These are phyloP conservation scores for Pollenia amentaria DNA, from an alignment of 2,888 invertebrate species.

Conservation along the genomic window DNA sequence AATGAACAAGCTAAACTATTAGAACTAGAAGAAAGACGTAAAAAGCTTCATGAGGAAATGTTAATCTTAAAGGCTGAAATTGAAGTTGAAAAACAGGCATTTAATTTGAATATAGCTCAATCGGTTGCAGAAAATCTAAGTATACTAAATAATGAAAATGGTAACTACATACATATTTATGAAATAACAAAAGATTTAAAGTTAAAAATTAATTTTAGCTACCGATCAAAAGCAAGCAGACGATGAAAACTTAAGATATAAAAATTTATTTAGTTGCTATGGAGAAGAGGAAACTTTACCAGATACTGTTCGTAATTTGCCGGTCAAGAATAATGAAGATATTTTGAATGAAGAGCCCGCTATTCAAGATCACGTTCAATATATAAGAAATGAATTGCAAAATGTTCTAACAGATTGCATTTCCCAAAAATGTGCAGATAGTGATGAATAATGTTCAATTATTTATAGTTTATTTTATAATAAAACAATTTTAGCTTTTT, in stretches of 20 bases:
- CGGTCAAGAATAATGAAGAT: constrained; percentile 27
- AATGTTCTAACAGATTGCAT: constrained; percentile 68
- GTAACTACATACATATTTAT: neutral
- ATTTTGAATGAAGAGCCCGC: constrained; percentile 19
- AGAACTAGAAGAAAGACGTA: constrained; percentile 76
- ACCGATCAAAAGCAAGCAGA: neutral
- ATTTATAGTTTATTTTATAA: constrained; percentile 28
- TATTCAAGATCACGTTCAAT: constrained; percentile 32
- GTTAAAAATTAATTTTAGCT: neutral
- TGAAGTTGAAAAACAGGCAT: constrained; percentile 74
- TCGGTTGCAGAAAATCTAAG: constrained; percentile 60
- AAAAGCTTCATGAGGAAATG: constrained; percentile 77
- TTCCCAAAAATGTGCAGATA: constrained; percentile 52
- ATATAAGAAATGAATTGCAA: constrained; percentile 66
- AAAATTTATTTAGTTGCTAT: constrained; percentile 61
- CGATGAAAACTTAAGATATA: neutral
- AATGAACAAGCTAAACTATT: constrained; percentile 76
- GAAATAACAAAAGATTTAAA: neutral
- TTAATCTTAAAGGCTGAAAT: constrained; percentile 76
- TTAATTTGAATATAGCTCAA: constrained; percentile 71
- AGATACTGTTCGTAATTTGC: constrained; percentile 20
- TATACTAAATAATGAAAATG: constrained; percentile 29
- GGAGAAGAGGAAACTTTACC: constrained; percentile 58
- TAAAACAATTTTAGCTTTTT: constrained; percentile 4
- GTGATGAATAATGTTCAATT: neutral